Conservation (phyloP, 2,888 invertebrate species). For the Habroteleia sp. region DNA sequence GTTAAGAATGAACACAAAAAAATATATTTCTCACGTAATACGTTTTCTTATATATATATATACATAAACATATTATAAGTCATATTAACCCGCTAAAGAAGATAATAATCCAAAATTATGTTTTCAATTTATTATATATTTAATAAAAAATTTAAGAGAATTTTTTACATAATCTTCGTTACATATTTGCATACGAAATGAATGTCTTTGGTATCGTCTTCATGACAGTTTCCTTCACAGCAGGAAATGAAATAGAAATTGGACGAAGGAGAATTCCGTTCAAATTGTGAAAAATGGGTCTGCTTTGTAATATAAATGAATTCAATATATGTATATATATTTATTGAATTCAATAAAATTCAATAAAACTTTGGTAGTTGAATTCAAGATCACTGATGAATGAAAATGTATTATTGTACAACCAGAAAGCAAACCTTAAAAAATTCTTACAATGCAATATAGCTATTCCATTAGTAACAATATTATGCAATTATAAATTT, state of each 20-base stretch:
- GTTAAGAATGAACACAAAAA: no score
- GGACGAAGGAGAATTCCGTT: conserved; percentile 33
- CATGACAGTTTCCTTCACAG: conserved; percentile 47
- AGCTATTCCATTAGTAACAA: no score
- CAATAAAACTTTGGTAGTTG: neutral
- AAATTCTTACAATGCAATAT: neutral
- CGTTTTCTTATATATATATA: no score
- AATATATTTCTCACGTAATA: no score
- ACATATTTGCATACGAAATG: conserved; percentile 43
- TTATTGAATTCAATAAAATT: no score
- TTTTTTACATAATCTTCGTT: conserved; percentile 16
- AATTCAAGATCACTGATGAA: conserved; percentile 3
- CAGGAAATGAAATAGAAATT: conserved; percentile 56
- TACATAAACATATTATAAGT: no score
- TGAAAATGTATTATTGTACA: conserved; percentile 2
- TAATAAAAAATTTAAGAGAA: no score
- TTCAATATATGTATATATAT: no score
- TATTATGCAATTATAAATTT: no score
- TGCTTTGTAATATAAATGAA: conserved; percentile 33
- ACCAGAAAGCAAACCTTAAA: neutral
- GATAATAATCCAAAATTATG: no score
- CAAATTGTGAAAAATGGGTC: conserved; percentile 50
- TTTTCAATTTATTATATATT: no score
- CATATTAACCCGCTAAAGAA: no score
- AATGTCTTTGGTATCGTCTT: conserved; percentile 32